Evolutionary conservation across 92 coral and sea anemone genomes (phyloP), one percentile per base, ranked within the genome.

Genomic region (Epizoanthus scotinus): DNA sequence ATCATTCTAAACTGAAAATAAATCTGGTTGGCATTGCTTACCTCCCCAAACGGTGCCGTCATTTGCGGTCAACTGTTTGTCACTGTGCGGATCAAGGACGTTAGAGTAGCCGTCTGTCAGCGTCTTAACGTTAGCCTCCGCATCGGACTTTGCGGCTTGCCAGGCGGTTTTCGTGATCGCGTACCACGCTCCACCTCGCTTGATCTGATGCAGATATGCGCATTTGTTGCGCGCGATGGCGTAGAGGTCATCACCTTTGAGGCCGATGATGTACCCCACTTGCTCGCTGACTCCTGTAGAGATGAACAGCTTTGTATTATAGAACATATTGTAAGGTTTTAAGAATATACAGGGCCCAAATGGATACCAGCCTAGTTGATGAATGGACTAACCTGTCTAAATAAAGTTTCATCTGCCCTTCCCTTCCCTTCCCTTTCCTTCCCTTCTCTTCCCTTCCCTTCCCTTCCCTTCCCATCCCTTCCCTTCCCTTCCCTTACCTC

Each of bases 141-240:
- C 81, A 59, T 6, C 81, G 17, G 57, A 0, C 68, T 75, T 58
- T 54, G 31, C 81, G 22, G 19, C 55, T 20, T 21, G 60, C 81
- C 81, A 75, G 10, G 17, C 68, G 19, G 14, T 22, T 3, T 6
- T 18, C 5, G 22, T 12, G 25, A 75, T 21, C 13, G 81, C 81
- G 55, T 38, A 58, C 81, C 81, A 75, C 12, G 22, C 14, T 0
- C 54, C 57, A 1, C 29, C 81, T n/a, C 68, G 57, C 57, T 75
- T 60, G 56, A 57, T 20, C 57, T 75, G 81, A 14, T 75, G 81
- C 81, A 75, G 61, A 38, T 59, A 75, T 22, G 81, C 81, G 54
- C 81, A 75, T 34, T 75, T 75, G 81, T 75, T 75, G 3, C 81
- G 54, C 14, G 81, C 57, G 20, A 75, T 75, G 24, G 68, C 81